Evolutionary conservation across 1,140 invertebrate species (phyloP).

Genomic region (Parasteatoda tepidariorum): DNA sequence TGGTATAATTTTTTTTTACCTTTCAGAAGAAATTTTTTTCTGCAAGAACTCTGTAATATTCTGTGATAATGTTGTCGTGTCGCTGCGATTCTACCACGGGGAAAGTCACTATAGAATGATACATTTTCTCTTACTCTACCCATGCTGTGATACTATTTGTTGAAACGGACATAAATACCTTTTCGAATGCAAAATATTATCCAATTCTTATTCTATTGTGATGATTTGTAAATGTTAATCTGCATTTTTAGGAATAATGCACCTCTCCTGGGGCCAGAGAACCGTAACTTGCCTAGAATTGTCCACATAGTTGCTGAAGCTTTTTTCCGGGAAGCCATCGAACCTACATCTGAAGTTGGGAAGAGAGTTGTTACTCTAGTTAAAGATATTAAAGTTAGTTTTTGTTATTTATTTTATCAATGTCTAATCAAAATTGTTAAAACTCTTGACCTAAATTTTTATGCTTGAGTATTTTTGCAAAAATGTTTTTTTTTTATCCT

Average conservation of each 20-base stretch:
- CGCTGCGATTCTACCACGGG: background rate
- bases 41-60: no score
- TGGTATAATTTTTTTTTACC: no score
- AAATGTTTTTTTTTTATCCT: background rate
- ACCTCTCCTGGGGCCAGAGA: constrained; percentile 83
- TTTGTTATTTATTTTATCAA: background rate
- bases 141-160: background rate
- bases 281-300: constrained; percentile 88
- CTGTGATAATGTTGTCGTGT: background rate
- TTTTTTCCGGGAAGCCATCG: constrained; percentile 83
- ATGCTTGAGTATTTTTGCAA: background rate
- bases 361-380: constrained; percentile 73
- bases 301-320: constrained; percentile 91
- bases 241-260: constrained; percentile 78
- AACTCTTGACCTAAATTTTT: background rate
- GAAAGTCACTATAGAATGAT: background rate
- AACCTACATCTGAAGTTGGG: constrained; percentile 75
- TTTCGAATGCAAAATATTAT: background rate
- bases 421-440: background rate
- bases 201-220: background rate
- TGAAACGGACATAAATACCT: background rate
- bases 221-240: background rate
- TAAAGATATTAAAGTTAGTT: constrained; percentile 68
- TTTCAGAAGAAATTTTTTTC: no score
- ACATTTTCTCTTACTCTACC: background rate